These are phyloP conservation scores for Heliothis subflexa DNA, from an alignment of 1,140 invertebrate species.

Conservation along the genomic window DNA sequence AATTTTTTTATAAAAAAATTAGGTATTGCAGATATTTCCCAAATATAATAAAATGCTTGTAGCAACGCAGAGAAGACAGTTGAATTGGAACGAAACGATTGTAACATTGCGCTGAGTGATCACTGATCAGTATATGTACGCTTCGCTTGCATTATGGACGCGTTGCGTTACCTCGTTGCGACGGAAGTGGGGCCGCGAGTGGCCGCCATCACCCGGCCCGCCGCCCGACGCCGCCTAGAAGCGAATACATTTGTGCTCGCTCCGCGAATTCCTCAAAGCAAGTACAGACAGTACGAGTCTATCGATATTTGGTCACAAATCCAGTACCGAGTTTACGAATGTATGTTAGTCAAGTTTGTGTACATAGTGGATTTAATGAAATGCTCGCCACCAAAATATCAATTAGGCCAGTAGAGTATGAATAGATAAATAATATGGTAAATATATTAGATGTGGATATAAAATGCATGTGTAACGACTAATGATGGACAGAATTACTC, in stretches of 20 bases:
- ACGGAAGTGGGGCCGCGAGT: conserved; percentile 10
- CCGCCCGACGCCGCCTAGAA: conserved; percentile 25
- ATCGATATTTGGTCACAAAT: conserved; percentile 23
- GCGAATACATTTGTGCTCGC: conserved; percentile 31
- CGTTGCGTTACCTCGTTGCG: conserved; percentile 16
- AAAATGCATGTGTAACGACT: not conserved
- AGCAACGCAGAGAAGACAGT: too few species aligned
- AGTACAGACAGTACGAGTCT: conserved; percentile 18
- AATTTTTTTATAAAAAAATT: too few species aligned
- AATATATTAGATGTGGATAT: not conserved
- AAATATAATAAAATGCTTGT: too few species aligned
- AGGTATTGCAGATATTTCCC: too few species aligned
- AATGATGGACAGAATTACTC: conserved; percentile 54
- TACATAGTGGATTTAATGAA: not conserved
- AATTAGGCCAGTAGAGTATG: conserved; percentile 17
- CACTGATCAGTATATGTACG: not conserved
- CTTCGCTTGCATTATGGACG: conserved; percentile 16
- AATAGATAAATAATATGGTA: not conserved
- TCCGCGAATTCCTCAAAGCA: conserved; percentile 20
- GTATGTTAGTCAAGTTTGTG: not conserved
- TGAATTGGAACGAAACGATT: conserved; percentile 17
- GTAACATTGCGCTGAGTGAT: conserved; percentile 19
- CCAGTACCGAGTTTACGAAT: not conserved
- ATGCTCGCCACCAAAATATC: conserved; percentile 25
- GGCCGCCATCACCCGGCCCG: conserved; percentile 27